phyloP scores from a whole-genome alignment of 2,113 vertebrate genomes.

The Ochotona princeps region DNA sequence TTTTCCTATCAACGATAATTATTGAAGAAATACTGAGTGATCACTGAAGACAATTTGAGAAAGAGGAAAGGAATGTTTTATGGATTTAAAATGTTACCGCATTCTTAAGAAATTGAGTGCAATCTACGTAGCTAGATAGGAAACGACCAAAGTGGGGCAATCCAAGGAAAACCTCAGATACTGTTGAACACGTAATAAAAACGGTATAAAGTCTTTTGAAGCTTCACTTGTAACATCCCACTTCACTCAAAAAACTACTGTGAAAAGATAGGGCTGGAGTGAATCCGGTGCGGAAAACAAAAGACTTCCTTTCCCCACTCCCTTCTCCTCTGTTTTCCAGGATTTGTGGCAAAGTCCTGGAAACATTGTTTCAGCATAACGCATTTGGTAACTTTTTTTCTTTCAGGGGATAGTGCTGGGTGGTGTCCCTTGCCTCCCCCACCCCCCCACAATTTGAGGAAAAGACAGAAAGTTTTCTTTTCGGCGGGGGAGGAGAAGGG shows the following conservation, averaged over 20 bases:
- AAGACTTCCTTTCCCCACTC: constrained; percentile 69
- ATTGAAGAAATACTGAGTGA: neutral
- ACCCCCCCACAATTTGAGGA: neutral
- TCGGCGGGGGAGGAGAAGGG: too few relatives aligned
- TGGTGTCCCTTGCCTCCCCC: neutral
- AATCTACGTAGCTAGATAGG: constrained; percentile 24
- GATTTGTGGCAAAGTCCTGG: constrained; percentile 56
- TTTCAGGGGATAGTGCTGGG: neutral
- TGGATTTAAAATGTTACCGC: neutral
- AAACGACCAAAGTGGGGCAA: neutral
- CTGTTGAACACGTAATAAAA: neutral
- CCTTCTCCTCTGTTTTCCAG: constrained; percentile 25
- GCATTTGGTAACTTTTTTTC: constrained; percentile 41
- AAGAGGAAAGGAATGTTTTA: constrained; percentile 38
- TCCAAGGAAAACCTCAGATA: constrained; percentile 18
- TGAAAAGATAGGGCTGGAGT: neutral
- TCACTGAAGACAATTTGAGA: constrained; percentile 41
- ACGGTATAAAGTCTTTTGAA: neutral
- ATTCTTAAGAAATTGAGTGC: constrained; percentile 53
- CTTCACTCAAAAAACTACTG: constrained; percentile 2
- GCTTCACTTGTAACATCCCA: neutral
- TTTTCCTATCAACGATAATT: constrained; percentile 44
- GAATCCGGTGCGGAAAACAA: constrained; percentile 56
- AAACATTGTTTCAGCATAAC: constrained; percentile 56
- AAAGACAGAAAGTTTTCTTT: neutral